phyloP scores from a whole-genome alignment of 2,113 vertebrate species.

The Orycteropus afer region DNA sequence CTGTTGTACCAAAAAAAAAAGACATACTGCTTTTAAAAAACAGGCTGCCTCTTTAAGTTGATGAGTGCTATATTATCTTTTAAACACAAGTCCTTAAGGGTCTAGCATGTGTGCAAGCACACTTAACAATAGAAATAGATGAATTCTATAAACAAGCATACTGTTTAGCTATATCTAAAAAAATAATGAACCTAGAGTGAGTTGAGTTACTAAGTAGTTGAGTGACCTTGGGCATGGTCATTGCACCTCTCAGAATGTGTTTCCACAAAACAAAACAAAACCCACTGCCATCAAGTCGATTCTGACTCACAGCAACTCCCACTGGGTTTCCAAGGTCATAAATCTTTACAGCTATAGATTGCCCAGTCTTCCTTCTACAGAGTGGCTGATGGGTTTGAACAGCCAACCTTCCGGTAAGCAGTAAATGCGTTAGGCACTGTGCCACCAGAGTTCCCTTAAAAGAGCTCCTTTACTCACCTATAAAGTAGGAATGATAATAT shows the following conservation, averaged over 20 bases:
- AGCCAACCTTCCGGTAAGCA: too few species aligned
- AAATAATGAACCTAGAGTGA: neutral
- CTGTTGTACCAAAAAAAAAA: conserved; percentile 71
- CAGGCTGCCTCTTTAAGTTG: conserved; percentile 55
- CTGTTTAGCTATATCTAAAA: neutral
- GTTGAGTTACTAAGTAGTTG: neutral
- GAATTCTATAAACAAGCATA: neutral
- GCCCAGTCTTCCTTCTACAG: too few species aligned
- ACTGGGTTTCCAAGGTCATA: too few species aligned
- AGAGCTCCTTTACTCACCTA: too few species aligned
- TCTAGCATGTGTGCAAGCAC: rapidly evolving
- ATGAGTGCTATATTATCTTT: conserved; percentile 34
- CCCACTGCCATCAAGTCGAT: too few species aligned
- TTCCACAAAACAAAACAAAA: too few species aligned
- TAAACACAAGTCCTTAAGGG: conserved; percentile 40
- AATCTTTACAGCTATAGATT: conserved; percentile 21
- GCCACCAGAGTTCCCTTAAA: neutral
- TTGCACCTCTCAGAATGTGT: neutral
- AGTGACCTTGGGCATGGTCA: neutral
- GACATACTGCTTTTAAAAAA: conserved; percentile 43
- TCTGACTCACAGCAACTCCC: too few species aligned
- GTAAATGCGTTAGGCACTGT: too few species aligned
- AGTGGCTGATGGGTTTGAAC: too few species aligned
- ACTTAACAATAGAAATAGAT: neutral
- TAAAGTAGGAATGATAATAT: too few species aligned